phyloP scores from a whole-genome alignment of 2,797 vertebrate genomes.

The Pseudochirops corinnae region DNA sequence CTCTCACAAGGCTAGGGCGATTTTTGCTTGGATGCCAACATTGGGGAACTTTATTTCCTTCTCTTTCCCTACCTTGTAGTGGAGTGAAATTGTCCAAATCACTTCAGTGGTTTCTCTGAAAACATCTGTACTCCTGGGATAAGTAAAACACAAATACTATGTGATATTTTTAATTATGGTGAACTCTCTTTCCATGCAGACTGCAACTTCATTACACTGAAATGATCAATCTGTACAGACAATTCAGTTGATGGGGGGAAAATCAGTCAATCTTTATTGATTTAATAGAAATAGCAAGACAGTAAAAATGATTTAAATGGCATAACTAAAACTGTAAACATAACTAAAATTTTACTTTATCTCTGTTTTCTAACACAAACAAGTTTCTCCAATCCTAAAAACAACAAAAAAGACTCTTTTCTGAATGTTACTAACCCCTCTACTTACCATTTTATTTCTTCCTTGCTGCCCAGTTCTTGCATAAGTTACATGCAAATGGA shows the following conservation, averaged over 20 bases:
- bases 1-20: neutral
- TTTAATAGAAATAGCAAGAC: neutral
- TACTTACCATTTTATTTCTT: neutral
- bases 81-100: neutral
- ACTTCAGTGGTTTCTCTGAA: neutral
- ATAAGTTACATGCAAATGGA: neutral
- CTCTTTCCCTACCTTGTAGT: neutral
- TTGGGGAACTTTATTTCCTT: neutral
- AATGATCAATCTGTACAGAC: neutral
- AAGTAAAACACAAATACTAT: neutral
- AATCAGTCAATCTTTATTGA: neutral
- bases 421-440: neutral
- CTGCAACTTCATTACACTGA: neutral
- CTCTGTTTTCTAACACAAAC: neutral
- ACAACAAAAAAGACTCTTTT: neutral
- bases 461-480: neutral
- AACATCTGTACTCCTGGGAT: neutral
- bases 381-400: neutral
- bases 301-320: neutral
- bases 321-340: neutral
- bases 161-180: neutral
- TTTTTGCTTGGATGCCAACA: neutral
- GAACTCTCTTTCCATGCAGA: neutral
- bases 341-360: neutral
- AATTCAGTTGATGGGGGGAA: neutral